Conservation (phyloP, 2,113 vertebrate species). For the Sterrhoptilus dennistouni region DNA sequence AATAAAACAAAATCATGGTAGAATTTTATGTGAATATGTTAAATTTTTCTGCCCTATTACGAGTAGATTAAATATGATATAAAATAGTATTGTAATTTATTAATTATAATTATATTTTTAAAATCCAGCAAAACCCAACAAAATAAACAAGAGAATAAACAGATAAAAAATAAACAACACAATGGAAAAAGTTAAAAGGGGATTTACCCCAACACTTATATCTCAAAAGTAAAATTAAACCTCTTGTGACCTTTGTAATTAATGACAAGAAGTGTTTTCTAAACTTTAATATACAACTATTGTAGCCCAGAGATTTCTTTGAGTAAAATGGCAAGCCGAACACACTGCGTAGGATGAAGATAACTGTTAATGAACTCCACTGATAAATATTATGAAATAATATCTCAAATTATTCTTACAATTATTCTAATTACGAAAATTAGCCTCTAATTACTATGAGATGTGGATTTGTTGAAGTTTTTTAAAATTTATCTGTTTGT, state of each 20-base stretch:
- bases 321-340: background rate
- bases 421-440: background rate
- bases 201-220: fast-evolving
- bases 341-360: background rate
- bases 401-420: background rate
- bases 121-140: background rate
- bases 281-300: background rate
- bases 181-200: background rate
- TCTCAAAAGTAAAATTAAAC: background rate
- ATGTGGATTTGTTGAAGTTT: fast-evolving
- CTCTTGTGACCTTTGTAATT: fast-evolving
- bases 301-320: background rate
- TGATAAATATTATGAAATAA: background rate
- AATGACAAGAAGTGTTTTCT: background rate
- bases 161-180: background rate
- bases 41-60: background rate
- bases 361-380: background rate
- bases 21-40: background rate
- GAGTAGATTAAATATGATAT: background rate
- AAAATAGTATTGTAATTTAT: background rate
- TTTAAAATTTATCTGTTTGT: background rate
- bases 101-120: background rate
- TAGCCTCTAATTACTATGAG: background rate
- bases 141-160: background rate
- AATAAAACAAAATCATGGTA: background rate